phyloP scores from a whole-genome alignment of 2,888 invertebrate species.

The Chrysolina haemoptera region DNA sequence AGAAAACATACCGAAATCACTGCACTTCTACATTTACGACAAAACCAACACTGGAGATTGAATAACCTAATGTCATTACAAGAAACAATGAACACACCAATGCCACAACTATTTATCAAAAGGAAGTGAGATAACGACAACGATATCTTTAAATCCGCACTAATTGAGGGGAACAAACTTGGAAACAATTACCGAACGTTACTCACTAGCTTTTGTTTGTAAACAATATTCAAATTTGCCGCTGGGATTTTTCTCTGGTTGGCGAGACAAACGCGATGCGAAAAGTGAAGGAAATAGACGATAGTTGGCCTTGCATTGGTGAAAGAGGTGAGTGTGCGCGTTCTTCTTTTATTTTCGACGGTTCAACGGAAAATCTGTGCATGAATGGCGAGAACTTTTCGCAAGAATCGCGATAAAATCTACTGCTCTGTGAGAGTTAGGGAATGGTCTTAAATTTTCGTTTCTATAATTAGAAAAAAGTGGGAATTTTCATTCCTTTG shows the following conservation, averaged over 20 bases:
- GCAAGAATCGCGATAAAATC: constrained; percentile 5
- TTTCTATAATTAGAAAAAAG: neutral
- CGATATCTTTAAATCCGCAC: constrained; percentile 34
- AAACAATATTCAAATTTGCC: constrained; percentile 62
- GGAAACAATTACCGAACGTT: constrained; percentile 22
- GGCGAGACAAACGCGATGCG: constrained; percentile 53
- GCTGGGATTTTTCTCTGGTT: constrained; percentile 54
- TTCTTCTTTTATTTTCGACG: constrained; percentile 33
- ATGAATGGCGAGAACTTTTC: constrained; percentile 16
- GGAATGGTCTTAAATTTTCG: neutral
- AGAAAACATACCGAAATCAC: constrained; percentile 56
- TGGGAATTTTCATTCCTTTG: neutral
- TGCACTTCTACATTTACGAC: constrained; percentile 29
- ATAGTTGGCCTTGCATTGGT: constrained; percentile 50
- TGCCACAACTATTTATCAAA: constrained; percentile 32
- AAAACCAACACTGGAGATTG: constrained; percentile 22
- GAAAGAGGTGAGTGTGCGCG: constrained; percentile 52
- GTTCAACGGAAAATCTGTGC: constrained; percentile 20
- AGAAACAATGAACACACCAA: constrained; percentile 33
- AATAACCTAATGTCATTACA: constrained; percentile 31
- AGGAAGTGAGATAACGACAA: constrained; percentile 44
- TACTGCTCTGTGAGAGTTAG: neutral
- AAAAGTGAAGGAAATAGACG: constrained; percentile 54
- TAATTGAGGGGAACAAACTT: constrained; percentile 31
- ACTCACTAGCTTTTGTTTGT: constrained; percentile 44